Evolutionary conservation across 2,888 invertebrate species (phyloP).

Genomic region (Oscheius onirici): DNA sequence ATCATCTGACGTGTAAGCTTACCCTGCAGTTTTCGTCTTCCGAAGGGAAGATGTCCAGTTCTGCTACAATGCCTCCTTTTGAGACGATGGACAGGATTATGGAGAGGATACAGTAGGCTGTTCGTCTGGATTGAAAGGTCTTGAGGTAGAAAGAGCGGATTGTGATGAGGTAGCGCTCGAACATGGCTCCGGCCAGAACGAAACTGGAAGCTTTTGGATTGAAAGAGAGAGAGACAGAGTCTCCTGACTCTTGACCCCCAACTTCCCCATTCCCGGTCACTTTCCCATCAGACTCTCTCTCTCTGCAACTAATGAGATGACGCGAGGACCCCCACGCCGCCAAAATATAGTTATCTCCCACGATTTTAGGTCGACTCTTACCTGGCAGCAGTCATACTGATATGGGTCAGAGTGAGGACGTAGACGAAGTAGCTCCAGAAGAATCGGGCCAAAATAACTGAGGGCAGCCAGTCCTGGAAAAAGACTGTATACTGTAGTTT

Average conservation of each 20-base stretch:
- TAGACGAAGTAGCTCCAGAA: constrained; percentile 53
- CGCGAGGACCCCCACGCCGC: too few relatives aligned
- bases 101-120: constrained; percentile 41
- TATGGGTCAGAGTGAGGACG: constrained; percentile 45
- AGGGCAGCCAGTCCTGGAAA: constrained; percentile 48
- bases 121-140: constrained; percentile 43
- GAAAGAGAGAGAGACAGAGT: too few relatives aligned
- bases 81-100: constrained; percentile 37
- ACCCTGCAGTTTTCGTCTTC: constrained; percentile 40
- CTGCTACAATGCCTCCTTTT: constrained; percentile 49
- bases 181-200: constrained; percentile 43
- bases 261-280: not conserved
- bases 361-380: not conserved
- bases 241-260: not conserved
- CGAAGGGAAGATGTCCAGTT: constrained; percentile 44
- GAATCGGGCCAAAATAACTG: constrained; percentile 43
- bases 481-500: too few relatives aligned
- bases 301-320: too few relatives aligned
- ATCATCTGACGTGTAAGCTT: not conserved
- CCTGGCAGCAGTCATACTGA: constrained; percentile 50
- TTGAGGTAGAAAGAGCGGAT: constrained; percentile 42
- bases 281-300: not conserved
- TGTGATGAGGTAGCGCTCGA: constrained; percentile 48
- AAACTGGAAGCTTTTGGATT: constrained; percentile 40
- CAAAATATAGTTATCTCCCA: not conserved